Percentiles rank a stretch among this genome's conserved stretches.
These are phyloP conservation scores for Ceratina japonica DNA, from an alignment of 1,140 invertebrate species.

Conservation along the genomic window DNA sequence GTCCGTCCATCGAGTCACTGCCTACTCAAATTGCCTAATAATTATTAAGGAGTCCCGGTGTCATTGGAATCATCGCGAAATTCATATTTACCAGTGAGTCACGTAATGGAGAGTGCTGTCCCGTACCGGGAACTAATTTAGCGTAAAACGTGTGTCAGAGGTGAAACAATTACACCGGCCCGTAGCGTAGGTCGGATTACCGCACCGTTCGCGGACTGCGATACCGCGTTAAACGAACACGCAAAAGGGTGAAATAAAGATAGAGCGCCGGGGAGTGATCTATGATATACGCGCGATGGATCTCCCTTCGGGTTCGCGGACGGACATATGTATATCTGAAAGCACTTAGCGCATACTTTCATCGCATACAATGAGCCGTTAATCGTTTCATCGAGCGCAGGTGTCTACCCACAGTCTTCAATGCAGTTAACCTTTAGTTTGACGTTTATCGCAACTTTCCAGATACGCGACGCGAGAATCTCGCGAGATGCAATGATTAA, in stretches of 20 bases:
- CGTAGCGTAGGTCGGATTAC: neutral
- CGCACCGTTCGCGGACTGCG: conserved; percentile 19
- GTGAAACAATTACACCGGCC: conserved; percentile 28
- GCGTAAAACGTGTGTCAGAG: neutral
- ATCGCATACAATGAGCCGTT: conserved; percentile 38
- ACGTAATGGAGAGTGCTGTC: neutral
- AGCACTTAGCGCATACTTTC: no score
- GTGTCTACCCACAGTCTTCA: conserved; percentile 20
- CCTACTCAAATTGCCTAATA: no score
- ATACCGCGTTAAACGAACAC: neutral
- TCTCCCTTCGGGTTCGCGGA: no score
- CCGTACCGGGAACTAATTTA: conserved; percentile 5
- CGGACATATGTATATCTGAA: no score
- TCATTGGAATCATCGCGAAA: neutral
- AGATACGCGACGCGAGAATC: no score
- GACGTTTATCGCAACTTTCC: neutral
- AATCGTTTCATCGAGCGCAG: conserved; percentile 36
- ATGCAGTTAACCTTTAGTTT: neutral
- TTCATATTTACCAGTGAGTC: neutral
- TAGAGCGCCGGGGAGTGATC: neutral
- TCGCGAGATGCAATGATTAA: no score
- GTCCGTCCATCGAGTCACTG: no score
- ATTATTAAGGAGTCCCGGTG: neutral
- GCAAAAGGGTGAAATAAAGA: neutral
- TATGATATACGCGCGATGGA: no score